Evolutionary conservation across 2,113 vertebrate species (phyloP).

Genomic region (Anolis carolinensis): DNA sequence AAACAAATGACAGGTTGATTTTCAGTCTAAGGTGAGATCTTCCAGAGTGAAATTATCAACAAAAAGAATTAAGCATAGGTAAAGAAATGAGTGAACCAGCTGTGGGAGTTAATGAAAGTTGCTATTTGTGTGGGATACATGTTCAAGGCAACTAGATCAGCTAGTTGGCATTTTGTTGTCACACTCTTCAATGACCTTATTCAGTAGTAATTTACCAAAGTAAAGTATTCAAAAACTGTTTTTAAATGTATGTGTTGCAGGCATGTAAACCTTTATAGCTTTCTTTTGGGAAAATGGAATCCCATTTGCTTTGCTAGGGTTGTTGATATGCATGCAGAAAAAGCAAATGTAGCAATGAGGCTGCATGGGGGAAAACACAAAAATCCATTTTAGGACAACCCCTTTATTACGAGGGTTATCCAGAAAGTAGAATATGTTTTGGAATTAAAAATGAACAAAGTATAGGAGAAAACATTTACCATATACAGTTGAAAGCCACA

Average conservation of each 20-base stretch:
- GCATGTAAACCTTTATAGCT: neutral
- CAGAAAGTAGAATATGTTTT: no score
- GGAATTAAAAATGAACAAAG: no score
- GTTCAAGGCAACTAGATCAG: neutral
- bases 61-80: neutral
- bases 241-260: neutral
- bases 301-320: neutral
- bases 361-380: neutral
- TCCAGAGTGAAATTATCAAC: neutral
- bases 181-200: neutral
- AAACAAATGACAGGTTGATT: neutral
- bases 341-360: neutral
- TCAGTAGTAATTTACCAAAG: neutral
- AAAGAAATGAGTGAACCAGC: neutral
- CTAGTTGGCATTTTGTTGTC: neutral
- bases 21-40: neutral
- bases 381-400: neutral
- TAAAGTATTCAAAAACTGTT: neutral
- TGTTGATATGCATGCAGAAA: constrained; percentile 23
- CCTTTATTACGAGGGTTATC: no score
- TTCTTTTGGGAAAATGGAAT: neutral
- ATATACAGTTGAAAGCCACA: no score
- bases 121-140: neutral
- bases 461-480: no score
- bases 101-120: neutral